Conservation (phyloP, 2,113 vertebrate species). For the Peromyscus leucopus region DNA sequence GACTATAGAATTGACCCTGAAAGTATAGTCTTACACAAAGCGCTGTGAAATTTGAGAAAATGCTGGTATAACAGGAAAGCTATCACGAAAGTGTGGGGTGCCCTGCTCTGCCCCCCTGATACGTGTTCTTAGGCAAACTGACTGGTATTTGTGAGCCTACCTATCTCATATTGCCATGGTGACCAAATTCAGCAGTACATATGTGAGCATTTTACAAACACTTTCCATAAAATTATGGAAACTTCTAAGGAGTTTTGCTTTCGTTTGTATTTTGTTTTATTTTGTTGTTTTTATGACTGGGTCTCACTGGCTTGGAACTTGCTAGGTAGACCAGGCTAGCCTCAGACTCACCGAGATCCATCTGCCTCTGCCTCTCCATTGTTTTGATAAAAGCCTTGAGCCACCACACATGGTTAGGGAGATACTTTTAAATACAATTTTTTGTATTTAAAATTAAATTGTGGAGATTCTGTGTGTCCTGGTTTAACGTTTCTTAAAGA, state of each 20-base stretch:
- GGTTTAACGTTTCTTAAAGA: conserved; percentile 44
- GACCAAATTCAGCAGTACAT: background rate
- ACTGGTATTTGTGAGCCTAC: background rate
- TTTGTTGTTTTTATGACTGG: background rate
- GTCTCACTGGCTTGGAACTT: background rate
- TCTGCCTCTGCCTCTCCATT: background rate
- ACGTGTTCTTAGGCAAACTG: background rate
- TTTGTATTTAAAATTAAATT: conserved; percentile 17
- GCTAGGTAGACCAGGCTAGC: background rate
- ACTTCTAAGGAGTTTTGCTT: conserved; percentile 22
- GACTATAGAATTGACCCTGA: no score
- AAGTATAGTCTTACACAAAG: background rate
- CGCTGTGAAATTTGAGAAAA: background rate
- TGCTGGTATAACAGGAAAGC: background rate
- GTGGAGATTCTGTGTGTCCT: background rate
- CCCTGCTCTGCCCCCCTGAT: background rate
- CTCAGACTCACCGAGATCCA: background rate
- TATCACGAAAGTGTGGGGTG: background rate
- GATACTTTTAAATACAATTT: background rate
- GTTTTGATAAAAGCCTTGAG: background rate
- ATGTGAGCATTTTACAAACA: conserved; percentile 22
- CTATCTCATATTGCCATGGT: background rate
- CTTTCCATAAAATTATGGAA: background rate
- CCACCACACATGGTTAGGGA: background rate
- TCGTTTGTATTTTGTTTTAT: background rate